Conservation (phyloP, 2,797 vertebrate species). For the Brachyrhaphis roseni region DNA sequence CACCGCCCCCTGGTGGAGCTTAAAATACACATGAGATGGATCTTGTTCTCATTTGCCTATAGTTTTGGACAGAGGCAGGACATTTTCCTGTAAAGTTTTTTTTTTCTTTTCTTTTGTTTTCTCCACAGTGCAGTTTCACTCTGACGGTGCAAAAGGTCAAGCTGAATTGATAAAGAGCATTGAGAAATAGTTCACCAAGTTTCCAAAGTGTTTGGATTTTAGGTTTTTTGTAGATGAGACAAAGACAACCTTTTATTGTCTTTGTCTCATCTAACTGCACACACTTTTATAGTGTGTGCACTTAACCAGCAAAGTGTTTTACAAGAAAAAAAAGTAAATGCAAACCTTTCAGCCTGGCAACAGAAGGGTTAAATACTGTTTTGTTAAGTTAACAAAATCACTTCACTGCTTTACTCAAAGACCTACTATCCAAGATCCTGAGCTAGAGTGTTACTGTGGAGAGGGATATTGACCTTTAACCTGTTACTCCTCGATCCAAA, state of each 20-base stretch:
- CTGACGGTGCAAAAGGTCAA: neutral
- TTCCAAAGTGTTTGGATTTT: neutral
- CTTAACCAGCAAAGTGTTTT: neutral
- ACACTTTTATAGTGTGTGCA: neutral
- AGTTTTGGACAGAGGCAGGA: neutral
- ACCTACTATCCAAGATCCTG: neutral
- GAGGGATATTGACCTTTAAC: neutral
- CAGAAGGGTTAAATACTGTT: neutral
- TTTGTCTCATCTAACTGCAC: too few relatives aligned
- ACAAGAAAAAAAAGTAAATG: neutral
- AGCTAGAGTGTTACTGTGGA: neutral
- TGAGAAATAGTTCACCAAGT: neutral
- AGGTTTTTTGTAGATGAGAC: neutral
- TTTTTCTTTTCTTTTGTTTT: too few relatives aligned
- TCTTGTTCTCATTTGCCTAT: neutral
- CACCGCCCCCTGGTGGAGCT: constrained; percentile 71
- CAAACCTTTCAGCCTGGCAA: neutral
- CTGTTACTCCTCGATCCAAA: neutral
- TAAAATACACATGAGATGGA: neutral
- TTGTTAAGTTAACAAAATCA: neutral
- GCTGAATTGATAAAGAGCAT: neutral
- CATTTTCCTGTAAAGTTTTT: neutral
- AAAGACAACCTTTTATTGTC: neutral
- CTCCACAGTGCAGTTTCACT: neutral
- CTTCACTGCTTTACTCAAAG: neutral